phyloP scores from a whole-genome alignment of 2,888 invertebrate species.

The Malachius bipustulatus region DNA sequence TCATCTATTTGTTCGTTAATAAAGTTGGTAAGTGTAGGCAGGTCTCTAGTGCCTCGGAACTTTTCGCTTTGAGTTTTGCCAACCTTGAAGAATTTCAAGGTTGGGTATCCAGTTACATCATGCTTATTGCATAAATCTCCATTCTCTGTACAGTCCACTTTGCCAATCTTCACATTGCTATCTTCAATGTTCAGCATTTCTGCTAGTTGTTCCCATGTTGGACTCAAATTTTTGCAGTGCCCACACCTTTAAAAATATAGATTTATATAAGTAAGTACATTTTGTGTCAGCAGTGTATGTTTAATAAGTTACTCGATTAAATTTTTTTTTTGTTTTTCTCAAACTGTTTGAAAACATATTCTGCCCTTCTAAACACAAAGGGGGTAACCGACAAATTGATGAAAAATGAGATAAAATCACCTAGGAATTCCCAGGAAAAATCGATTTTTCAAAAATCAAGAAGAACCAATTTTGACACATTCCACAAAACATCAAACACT shows the following conservation, averaged over 20 bases:
- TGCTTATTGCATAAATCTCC: conserved; percentile 57
- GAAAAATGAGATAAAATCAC: too few relatives aligned
- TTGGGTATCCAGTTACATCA: conserved; percentile 61
- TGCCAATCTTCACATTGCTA: conserved; percentile 57
- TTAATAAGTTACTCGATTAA: too few relatives aligned
- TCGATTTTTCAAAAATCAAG: too few relatives aligned
- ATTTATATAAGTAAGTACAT: conserved; percentile 2
- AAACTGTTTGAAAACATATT: too few relatives aligned
- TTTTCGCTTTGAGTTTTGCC: conserved; percentile 56
- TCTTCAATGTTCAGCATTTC: conserved; percentile 52
- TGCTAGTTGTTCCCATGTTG: conserved; percentile 65
- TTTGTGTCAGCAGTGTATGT: too few relatives aligned
- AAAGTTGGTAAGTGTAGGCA: conserved; percentile 63
- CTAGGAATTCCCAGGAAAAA: too few relatives aligned
- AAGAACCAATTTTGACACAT: too few relatives aligned
- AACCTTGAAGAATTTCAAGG: conserved; percentile 62
- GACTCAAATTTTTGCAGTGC: conserved; percentile 65
- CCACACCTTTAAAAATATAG: conserved; percentile 55
- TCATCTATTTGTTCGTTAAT: conserved; percentile 59
- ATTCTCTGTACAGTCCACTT: conserved; percentile 69
- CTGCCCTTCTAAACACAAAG: too few relatives aligned
- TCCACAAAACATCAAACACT: too few relatives aligned
- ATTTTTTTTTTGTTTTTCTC: too few relatives aligned
- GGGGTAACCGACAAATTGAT: too few relatives aligned
- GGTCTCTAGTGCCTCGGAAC: conserved; percentile 66